Conservation (phyloP, 2,888 invertebrate genomes). For the Cephalotes varians region DNA sequence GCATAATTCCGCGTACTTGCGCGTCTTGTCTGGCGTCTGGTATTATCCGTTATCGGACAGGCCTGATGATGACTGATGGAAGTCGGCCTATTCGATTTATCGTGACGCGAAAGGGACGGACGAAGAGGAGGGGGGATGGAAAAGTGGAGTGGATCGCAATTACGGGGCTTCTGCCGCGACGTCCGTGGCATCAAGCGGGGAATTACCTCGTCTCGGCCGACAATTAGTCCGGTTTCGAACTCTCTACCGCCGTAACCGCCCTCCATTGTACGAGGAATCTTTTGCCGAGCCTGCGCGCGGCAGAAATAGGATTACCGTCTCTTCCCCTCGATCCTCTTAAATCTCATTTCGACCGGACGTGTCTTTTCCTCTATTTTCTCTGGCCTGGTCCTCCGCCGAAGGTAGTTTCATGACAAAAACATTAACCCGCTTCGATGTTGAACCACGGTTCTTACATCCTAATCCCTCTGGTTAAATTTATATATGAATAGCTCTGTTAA, state of each 20-base stretch:
- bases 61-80: conserved; percentile 57
- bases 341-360: conserved; percentile 47
- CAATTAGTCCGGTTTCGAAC: conserved; percentile 60
- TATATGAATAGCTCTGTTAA: conserved; percentile 12
- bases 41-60: conserved; percentile 49
- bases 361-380: conserved; percentile 43
- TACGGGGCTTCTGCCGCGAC: conserved; percentile 36
- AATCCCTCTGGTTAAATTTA: neutral
- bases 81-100: conserved; percentile 51
- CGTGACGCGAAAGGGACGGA: neutral
- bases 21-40: conserved; percentile 49
- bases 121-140: neutral
- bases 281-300: conserved; percentile 41
- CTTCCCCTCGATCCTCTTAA: conserved; percentile 22
- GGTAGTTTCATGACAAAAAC: conserved; percentile 1
- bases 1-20: conserved; percentile 48
- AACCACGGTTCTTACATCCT: conserved; percentile 16
- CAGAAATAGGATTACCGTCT: conserved; percentile 44
- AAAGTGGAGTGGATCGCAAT: conserved; percentile 50
- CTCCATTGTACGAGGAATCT: conserved; percentile 47
- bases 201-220: conserved; percentile 59
- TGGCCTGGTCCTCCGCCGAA: conserved; percentile 24
- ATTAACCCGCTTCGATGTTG: conserved; percentile 25
- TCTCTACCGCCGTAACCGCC: conserved; percentile 35
- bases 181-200: conserved; percentile 48